Conservation (phyloP, 2,888 invertebrate species). For the Thumatha senex region DNA sequence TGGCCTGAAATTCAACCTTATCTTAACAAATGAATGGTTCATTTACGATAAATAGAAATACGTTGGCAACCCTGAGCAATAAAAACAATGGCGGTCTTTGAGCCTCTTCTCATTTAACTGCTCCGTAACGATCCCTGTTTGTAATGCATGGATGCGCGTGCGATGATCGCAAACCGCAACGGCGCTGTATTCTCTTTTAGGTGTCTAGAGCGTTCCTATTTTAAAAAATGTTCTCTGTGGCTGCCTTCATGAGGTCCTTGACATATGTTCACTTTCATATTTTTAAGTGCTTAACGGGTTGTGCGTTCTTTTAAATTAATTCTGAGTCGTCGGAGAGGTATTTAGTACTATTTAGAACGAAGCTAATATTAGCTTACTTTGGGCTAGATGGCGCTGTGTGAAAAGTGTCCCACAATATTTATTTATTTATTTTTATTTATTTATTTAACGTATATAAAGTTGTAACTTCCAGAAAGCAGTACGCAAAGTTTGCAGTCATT, state of each 20-base stretch:
- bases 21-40: neutral
- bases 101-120: slow-evolving; percentile 30
- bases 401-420: too few species aligned
- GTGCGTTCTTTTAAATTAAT: too few species aligned
- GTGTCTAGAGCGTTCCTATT: slow-evolving; percentile 21
- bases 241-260: neutral
- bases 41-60: slow-evolving; percentile 3
- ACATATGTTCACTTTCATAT: too few species aligned
- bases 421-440: too few species aligned
- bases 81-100: slow-evolving; percentile 29
- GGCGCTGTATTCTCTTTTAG: slow-evolving; percentile 40
- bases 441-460: too few species aligned
- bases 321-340: too few species aligned
- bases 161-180: slow-evolving; percentile 43
- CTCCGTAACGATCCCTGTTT: slow-evolving; percentile 29
- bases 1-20: neutral
- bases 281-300: too few species aligned
- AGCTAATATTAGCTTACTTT: too few species aligned
- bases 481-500: too few species aligned
- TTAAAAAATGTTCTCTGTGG: slow-evolving; percentile 19
- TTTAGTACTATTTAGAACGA: too few species aligned
- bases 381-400: too few species aligned
- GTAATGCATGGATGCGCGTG: slow-evolving; percentile 30
- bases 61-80: slow-evolving; percentile 23
- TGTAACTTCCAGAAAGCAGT: too few species aligned